These are phyloP conservation scores for Drosophila barbarae DNA, from an alignment of 2,888 invertebrate species.

Conservation along the genomic window DNA sequence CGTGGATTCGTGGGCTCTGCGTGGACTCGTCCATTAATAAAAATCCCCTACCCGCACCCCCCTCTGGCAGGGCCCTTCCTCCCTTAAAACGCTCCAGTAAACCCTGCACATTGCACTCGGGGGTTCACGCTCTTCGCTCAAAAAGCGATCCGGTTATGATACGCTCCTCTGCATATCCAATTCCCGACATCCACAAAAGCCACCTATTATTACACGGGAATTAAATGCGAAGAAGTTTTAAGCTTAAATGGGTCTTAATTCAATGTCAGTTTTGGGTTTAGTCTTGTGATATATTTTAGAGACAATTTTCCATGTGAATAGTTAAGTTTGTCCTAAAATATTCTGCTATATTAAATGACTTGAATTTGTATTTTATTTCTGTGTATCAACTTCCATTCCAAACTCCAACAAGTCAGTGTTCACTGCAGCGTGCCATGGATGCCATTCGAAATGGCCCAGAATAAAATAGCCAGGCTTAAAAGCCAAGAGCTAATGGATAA, in stretches of 20 bases:
- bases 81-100: constrained; percentile 60
- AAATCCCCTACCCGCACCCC: constrained; percentile 29
- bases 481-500: constrained; percentile 52
- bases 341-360: no score
- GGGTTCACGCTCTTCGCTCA: constrained; percentile 66
- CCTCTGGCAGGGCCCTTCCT: constrained; percentile 19
- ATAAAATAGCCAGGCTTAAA: constrained; percentile 11
- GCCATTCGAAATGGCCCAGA: constrained; percentile 60
- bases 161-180: constrained; percentile 59
- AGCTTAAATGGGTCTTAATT: background rate
- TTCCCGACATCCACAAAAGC: constrained; percentile 25
- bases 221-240: background rate
- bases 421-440: constrained; percentile 73
- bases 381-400: constrained; percentile 19
- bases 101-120: constrained; percentile 56
- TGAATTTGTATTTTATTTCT: background rate
- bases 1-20: constrained; percentile 36
- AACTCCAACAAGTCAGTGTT: constrained; percentile 37
- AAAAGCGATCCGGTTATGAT: constrained; percentile 69
- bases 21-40: constrained; percentile 70
- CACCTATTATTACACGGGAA: background rate
- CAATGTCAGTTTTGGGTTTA: background rate
- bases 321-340: no score
- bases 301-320: no score
- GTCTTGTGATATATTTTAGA: background rate